Evolutionary conservation across 2,797 vertebrate genomes (phyloP).

Genomic region (Cyprinodon diabolis): DNA sequence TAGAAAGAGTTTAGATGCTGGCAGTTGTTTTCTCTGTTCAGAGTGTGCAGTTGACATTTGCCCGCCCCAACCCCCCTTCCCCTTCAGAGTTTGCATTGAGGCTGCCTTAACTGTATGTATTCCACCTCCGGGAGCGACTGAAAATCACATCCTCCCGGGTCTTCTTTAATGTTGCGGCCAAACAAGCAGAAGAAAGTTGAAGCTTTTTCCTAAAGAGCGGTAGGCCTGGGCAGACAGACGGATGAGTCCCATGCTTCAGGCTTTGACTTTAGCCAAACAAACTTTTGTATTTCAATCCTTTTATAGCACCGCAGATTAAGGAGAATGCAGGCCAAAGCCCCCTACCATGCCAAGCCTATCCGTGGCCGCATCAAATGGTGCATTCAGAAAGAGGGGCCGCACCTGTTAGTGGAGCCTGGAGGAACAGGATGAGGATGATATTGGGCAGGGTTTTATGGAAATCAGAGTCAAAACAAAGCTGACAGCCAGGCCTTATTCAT

Average conservation of each 20-base stretch:
- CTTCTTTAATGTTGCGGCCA: slow-evolving; percentile 71
- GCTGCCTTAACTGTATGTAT: slow-evolving; percentile 64
- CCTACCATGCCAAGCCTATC: slow-evolving; percentile 50
- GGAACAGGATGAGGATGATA: slow-evolving; percentile 69
- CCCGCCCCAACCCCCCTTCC: neutral
- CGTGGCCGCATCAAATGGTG: slow-evolving; percentile 70
- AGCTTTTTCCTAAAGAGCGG: slow-evolving; percentile 52
- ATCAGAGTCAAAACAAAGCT: slow-evolving; percentile 80
- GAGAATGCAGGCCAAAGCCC: slow-evolving; percentile 68
- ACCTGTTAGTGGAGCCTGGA: slow-evolving; percentile 77
- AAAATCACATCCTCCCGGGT: slow-evolving; percentile 68
- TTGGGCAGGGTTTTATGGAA: slow-evolving; percentile 75
- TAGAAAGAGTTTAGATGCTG: slow-evolving; percentile 35
- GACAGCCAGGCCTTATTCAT: slow-evolving; percentile 79
- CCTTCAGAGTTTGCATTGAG: slow-evolving; percentile 46
- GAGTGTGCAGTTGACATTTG: slow-evolving; percentile 19
- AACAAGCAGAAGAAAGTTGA: slow-evolving; percentile 56
- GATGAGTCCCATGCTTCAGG: slow-evolving; percentile 68
- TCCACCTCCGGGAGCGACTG: slow-evolving; percentile 69
- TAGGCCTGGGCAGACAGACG: slow-evolving; percentile 71
- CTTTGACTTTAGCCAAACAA: slow-evolving; percentile 79
- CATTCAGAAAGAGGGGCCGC: slow-evolving; percentile 72
- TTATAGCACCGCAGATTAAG: slow-evolving; percentile 73
- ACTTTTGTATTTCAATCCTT: slow-evolving; percentile 77
- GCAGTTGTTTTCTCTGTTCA: slow-evolving; percentile 32